Evolutionary conservation across 2,797 vertebrate species (phyloP).

Genomic region (Sebastolobus altivelis): DNA sequence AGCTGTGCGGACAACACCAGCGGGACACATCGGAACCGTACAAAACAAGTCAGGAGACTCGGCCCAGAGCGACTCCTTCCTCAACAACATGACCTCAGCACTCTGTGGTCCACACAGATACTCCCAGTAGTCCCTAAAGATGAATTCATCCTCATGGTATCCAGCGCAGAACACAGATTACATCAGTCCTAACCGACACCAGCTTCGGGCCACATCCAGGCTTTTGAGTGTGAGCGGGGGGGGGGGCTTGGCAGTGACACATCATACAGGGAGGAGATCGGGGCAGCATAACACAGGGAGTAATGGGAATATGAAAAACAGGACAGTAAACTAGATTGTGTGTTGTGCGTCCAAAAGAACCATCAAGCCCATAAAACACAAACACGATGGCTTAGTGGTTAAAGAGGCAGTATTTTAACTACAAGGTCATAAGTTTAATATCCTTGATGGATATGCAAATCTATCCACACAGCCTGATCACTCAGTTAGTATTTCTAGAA

Average conservation of each 20-base stretch:
- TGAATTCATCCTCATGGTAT: slow-evolving; percentile 62
- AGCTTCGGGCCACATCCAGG: slow-evolving; percentile 29
- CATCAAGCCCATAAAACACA: neutral
- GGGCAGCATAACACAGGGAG: neutral
- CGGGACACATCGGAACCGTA: slow-evolving; percentile 29
- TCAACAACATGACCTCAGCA: slow-evolving; percentile 56
- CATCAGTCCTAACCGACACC: slow-evolving; percentile 44
- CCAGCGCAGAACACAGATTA: slow-evolving; percentile 43
- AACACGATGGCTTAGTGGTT: neutral
- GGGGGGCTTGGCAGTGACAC: slow-evolving; percentile 23
- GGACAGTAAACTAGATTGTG: neutral
- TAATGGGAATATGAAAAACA: slow-evolving; percentile 10
- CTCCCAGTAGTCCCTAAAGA: slow-evolving; percentile 52
- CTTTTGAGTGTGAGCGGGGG: slow-evolving; percentile 7
- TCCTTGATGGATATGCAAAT: neutral
- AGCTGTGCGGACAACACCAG: slow-evolving; percentile 65
- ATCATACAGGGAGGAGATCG: slow-evolving; percentile 15
- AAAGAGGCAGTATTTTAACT: neutral
- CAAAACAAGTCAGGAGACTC: slow-evolving; percentile 30
- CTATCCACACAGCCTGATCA: neutral
- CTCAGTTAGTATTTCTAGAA: neutral
- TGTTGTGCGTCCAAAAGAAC: slow-evolving; percentile 1
- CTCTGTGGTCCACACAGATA: slow-evolving; percentile 31
- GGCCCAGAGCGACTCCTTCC: slow-evolving; percentile 21
- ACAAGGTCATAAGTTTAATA: neutral